A percentile compares a stretch with the other conserved stretches of the same genome.
phyloP scores from a whole-genome alignment of 2,888 invertebrate genomes.

The Lumbricus terrestris region DNA sequence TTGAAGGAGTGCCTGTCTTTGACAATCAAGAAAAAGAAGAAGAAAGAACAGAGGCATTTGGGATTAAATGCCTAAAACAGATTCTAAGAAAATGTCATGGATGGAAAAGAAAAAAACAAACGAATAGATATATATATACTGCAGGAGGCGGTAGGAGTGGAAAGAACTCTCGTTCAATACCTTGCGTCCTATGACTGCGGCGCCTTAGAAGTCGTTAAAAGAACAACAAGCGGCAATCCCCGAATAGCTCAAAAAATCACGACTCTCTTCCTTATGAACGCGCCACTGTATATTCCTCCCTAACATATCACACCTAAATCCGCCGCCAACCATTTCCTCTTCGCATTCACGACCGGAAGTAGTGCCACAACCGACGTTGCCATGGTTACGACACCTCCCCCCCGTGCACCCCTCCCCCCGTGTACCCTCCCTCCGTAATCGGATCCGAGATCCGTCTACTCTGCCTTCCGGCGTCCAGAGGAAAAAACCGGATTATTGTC shows the following conservation, averaged over 20 bases:
- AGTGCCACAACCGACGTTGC: not conserved
- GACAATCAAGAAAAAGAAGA: too few relatives aligned
- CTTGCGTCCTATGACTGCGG: not conserved
- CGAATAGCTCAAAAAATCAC: too few relatives aligned
- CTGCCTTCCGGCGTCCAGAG: not conserved
- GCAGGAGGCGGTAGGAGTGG: too few relatives aligned
- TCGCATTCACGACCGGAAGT: not conserved
- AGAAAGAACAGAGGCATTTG: too few relatives aligned
- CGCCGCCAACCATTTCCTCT: not conserved
- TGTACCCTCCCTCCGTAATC: not conserved
- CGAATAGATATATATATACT: not conserved
- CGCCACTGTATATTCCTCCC: not conserved
- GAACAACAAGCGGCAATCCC: not conserved
- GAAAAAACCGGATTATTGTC: not conserved
- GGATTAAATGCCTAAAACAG: too few relatives aligned
- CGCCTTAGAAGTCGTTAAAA: not conserved
- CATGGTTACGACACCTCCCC: not conserved
- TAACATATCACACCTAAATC: not conserved
- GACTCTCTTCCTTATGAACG: too few relatives aligned
- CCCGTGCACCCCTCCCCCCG: not conserved
- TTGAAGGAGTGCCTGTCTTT: too few relatives aligned
- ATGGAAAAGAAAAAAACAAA: too few relatives aligned
- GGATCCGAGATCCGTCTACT: not conserved
- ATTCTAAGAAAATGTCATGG: too few relatives aligned
- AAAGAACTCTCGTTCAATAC: too few relatives aligned